Evolutionary conservation across 2,113 vertebrate species (phyloP).

Genomic region (Perognathus longimembris): DNA sequence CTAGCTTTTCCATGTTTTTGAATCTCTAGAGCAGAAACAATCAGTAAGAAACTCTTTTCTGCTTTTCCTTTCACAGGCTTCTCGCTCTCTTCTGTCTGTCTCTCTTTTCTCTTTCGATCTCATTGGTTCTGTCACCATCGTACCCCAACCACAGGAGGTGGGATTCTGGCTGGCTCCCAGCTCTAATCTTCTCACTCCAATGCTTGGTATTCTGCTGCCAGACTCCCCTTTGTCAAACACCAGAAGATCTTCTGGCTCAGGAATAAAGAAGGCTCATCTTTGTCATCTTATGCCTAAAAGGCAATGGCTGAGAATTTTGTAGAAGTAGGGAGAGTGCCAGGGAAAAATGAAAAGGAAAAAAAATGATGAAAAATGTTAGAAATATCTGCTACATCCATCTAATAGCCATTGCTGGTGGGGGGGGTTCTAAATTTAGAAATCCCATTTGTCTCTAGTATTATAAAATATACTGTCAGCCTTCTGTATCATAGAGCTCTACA

Average conservation of each 20-base stretch:
- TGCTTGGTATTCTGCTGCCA: background rate
- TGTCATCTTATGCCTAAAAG: background rate
- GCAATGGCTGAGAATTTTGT: background rate
- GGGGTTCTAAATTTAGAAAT: conserved; percentile 15
- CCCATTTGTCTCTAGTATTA: background rate
- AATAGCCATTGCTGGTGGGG: background rate
- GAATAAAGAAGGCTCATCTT: background rate
- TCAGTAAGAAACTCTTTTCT: background rate
- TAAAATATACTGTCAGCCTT: background rate
- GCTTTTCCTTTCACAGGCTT: background rate
- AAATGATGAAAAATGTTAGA: background rate
- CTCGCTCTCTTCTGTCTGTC: background rate
- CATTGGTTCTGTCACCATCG: no score
- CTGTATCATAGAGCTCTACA: background rate
- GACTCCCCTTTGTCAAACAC: background rate
- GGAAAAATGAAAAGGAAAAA: background rate
- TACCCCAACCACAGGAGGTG: background rate
- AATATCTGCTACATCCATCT: background rate
- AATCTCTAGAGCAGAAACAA: background rate
- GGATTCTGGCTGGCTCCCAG: background rate
- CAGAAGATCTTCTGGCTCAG: background rate
- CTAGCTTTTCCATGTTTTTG: background rate
- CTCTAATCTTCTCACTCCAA: background rate
- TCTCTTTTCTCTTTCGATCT: background rate
- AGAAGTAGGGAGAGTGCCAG: background rate